These are phyloP conservation scores for Chromoteleia sp. DNA, from an alignment of 2,888 invertebrate species.

Conservation along the genomic window DNA sequence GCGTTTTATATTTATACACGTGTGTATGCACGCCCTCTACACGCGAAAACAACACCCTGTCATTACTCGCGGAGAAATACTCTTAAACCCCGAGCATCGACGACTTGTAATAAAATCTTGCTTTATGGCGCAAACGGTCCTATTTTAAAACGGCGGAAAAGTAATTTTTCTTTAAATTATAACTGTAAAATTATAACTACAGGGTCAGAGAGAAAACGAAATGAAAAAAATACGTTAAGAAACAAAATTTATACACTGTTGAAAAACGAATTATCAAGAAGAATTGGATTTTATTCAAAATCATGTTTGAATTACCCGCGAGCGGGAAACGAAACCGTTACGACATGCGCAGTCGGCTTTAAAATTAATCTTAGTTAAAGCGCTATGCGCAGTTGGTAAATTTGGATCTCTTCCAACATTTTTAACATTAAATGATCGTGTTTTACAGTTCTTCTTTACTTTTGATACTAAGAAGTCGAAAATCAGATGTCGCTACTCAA, in stretches of 20 bases:
- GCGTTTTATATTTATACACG: constrained; percentile 48
- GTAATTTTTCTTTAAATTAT: constrained; percentile 39
- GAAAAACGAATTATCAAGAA: not conserved
- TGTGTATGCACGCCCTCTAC: constrained; percentile 57
- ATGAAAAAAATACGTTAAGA: not conserved
- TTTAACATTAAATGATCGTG: too few species aligned
- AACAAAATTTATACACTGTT: not conserved
- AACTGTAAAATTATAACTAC: constrained; percentile 1
- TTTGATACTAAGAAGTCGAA: too few species aligned
- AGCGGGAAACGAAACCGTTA: not conserved
- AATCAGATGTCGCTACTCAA: too few species aligned
- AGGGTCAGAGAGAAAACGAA: not conserved
- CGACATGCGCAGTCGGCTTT: constrained; percentile 15
- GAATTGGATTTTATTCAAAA: not conserved
- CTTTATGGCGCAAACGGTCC: constrained; percentile 37
- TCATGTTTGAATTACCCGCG: constrained; percentile 29
- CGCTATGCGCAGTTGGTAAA: not conserved
- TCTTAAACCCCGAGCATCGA: constrained; percentile 16
- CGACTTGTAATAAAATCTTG: constrained; percentile 57
- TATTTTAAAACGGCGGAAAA: constrained; percentile 11
- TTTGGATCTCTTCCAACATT: not conserved
- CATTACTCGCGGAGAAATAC: constrained; percentile 54
- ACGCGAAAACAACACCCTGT: constrained; percentile 65
- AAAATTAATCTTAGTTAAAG: not conserved
- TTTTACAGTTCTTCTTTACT: too few species aligned